Evolutionary conservation across 2,888 invertebrate species (phyloP).

Genomic region (Thecocarcelia acutangulata): DNA sequence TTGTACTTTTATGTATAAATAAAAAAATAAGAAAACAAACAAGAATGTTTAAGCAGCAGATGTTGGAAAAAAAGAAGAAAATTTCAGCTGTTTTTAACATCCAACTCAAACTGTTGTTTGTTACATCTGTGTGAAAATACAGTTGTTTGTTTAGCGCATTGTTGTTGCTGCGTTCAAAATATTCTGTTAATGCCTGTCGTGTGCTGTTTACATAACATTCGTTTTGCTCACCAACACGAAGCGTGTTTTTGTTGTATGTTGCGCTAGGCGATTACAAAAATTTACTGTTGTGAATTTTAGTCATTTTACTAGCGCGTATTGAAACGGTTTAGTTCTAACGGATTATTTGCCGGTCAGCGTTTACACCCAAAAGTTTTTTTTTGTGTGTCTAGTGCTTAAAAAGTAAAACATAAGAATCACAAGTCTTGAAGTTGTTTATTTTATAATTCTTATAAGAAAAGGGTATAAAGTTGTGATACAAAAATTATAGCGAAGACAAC

Average conservation of each 20-base stretch:
- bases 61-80: conserved; percentile 22
- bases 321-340: conserved; percentile 71
- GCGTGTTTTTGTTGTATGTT: conserved; percentile 27
- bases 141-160: conserved; percentile 11
- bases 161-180: conserved; percentile 15
- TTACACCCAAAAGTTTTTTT: conserved; percentile 44
- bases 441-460: conserved; percentile 55
- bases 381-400: conserved; percentile 43
- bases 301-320: conserved; percentile 75
- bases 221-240: conserved; percentile 54
- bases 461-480: conserved; percentile 13
- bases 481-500: conserved; percentile 29
- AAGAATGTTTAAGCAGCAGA: conserved; percentile 19
- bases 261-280: conserved; percentile 50
- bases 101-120: conserved; percentile 18
- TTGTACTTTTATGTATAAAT: conserved; percentile 34
- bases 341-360: conserved; percentile 50
- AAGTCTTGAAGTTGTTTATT: conserved; percentile 1
- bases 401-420: conserved; percentile 2
- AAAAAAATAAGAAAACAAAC: conserved; percentile 12
- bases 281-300: conserved; percentile 72
- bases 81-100: conserved; percentile 57
- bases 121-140: background rate
- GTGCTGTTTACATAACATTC: conserved; percentile 53
- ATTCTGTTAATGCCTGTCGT: conserved; percentile 60